Evolutionary conservation across 1,140 invertebrate genomes (phyloP).

Genomic region (Coptotermes formosanus): DNA sequence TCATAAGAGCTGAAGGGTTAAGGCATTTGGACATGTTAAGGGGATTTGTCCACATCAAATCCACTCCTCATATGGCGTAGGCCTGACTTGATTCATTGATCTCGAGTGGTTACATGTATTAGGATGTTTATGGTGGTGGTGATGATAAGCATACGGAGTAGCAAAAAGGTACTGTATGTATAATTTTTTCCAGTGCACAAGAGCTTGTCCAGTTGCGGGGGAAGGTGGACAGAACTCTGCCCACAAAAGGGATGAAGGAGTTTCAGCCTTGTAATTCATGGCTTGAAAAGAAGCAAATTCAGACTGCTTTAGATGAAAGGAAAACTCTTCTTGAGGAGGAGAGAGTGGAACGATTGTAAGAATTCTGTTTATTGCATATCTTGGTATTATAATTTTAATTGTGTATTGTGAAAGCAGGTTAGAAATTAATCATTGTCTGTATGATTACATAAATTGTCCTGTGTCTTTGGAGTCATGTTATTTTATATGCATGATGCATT

Average conservation of each 20-base stretch:
- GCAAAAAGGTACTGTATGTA: too few species aligned
- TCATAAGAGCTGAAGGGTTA: too few species aligned
- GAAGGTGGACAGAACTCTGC: not conserved
- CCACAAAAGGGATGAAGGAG: not conserved
- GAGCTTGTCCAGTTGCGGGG: not conserved
- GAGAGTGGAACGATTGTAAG: not conserved
- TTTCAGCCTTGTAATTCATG: not conserved
- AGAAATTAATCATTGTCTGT: not conserved
- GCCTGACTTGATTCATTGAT: too few species aligned
- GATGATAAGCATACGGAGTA: too few species aligned
- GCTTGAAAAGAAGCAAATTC: slow-evolving; percentile 6
- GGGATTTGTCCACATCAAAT: too few species aligned
- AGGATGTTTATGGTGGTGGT: too few species aligned
- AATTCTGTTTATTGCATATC: not conserved
- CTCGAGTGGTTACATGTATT: too few species aligned
- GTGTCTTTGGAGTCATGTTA: too few species aligned
- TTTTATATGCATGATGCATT: too few species aligned
- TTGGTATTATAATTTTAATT: not conserved
- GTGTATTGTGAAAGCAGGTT: not conserved
- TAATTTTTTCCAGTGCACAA: not conserved
- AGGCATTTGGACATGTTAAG: too few species aligned
- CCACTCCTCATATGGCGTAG: too few species aligned
- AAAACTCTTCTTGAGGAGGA: not conserved
- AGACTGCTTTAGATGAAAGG: not conserved
- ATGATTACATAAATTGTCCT: too few species aligned